These are phyloP conservation scores for Galaxea fascicularis DNA, from an alignment of 92 coral and sea anemone species.

Conservation along the genomic window DNA sequence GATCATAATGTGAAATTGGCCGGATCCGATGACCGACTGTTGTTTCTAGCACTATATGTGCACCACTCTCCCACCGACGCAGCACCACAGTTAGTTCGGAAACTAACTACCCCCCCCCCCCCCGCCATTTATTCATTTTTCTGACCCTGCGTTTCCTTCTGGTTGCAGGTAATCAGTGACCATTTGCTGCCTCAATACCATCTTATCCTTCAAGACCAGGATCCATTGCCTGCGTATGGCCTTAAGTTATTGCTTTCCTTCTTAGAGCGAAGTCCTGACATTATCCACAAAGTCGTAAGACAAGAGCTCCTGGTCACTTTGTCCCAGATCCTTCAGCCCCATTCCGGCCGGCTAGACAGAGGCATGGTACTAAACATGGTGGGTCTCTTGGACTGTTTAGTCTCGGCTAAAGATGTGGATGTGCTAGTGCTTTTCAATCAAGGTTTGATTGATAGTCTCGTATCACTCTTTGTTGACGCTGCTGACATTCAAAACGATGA, in stretches of 20 bases:
- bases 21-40: no score
- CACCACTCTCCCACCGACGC: no score
- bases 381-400: conserved; percentile 82
- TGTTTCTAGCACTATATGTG: no score
- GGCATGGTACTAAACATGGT: conserved; percentile 80
- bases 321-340: conserved; percentile 81
- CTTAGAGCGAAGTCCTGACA: conserved; percentile 89
- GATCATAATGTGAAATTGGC: no score
- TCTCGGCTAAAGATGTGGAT: conserved; percentile 74
- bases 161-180: conserved; percentile 80
- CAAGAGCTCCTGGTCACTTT: conserved; percentile 81
- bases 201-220: conserved; percentile 95
- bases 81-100: no score
- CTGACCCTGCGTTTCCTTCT: background rate
- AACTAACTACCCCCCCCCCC: no score
- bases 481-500: conserved; percentile 66
- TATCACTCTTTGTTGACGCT: conserved; percentile 82
- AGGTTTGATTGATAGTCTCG: conserved; percentile 91
- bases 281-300: conserved; percentile 70
- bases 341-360: conserved; percentile 72
- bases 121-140: no score
- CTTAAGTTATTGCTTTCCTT: conserved; percentile 90
- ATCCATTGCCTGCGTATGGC: conserved; percentile 97
- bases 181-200: conserved; percentile 91
- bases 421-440: conserved; percentile 84